Conservation (phyloP, 2,888 invertebrate species). For the Aleiodes alternator region DNA sequence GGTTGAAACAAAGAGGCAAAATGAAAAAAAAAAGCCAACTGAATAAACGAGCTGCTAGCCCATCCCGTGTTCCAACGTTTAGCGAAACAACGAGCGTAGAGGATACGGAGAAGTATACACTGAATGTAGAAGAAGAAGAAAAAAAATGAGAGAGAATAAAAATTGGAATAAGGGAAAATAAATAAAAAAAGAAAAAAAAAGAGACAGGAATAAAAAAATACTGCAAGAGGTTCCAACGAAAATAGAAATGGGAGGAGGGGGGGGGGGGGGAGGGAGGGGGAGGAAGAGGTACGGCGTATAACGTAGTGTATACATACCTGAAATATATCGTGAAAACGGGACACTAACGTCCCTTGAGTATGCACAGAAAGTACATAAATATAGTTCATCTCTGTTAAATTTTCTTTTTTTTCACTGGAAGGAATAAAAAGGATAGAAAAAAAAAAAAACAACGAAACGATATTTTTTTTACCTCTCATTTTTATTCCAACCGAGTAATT, state of each 20-base stretch:
- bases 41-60: conserved; percentile 56
- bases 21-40: conserved; percentile 40
- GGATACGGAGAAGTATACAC: conserved; percentile 39
- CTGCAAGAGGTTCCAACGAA: conserved; percentile 29
- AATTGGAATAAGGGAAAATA: conserved; percentile 31
- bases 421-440: neutral
- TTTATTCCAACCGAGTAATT: conserved; percentile 48
- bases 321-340: conserved; percentile 54
- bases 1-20: conserved; percentile 21
- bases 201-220: conserved; percentile 18
- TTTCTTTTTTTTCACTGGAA: neutral
- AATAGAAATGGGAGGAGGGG: conserved; percentile 27
- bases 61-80: conserved; percentile 55
- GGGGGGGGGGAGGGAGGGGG: conserved; percentile 15
- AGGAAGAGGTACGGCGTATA: conserved; percentile 38
- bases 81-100: conserved; percentile 53
- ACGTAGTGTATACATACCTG: conserved; percentile 46
- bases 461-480: conserved; percentile 33
- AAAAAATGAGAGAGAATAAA: conserved; percentile 12
- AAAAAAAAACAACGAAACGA: too few species aligned
- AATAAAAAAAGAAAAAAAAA: conserved; percentile 5
- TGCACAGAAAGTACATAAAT: conserved; percentile 61
- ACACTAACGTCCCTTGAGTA: conserved; percentile 60
- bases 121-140: conserved; percentile 6
- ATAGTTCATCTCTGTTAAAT: conserved; percentile 51